phyloP scores from a whole-genome alignment of 2,113 vertebrate genomes.

The Notarius quadriscutis region DNA sequence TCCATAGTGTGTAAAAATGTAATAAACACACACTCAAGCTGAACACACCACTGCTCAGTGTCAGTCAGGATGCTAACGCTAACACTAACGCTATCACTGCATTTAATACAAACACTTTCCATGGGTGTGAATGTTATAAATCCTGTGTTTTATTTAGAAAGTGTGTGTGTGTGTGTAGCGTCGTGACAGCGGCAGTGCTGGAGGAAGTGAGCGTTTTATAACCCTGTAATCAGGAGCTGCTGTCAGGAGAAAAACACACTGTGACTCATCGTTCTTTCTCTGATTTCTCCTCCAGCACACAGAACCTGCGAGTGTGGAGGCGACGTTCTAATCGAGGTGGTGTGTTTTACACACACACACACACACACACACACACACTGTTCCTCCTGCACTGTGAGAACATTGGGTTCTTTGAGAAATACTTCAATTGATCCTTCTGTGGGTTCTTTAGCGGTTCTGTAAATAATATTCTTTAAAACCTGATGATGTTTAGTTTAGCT shows the following conservation, averaged over 20 bases:
- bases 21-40: background rate
- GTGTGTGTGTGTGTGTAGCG: constrained; percentile 1
- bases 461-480: background rate
- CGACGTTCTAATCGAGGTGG: background rate
- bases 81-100: background rate
- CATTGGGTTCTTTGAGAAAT: background rate
- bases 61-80: background rate
- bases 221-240: constrained; percentile 24
- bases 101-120: background rate
- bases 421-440: background rate
- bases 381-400: background rate
- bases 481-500: background rate
- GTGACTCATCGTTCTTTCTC: constrained; percentile 2
- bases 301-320: constrained; percentile 15
- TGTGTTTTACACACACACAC: background rate
- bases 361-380: background rate
- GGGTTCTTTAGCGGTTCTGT: too few species aligned
- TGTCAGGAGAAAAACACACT: constrained; percentile 13
- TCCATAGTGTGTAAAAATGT: background rate
- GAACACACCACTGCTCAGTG: background rate
- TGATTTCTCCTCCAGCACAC: background rate
- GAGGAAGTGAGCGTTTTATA: constrained; percentile 13
- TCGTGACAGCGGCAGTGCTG: background rate
- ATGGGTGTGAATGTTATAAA: background rate
- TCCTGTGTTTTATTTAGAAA: background rate